These are phyloP conservation scores for Petrocephalus microphthalmus DNA, from an alignment of 2,113 vertebrate species.

Conservation along the genomic window DNA sequence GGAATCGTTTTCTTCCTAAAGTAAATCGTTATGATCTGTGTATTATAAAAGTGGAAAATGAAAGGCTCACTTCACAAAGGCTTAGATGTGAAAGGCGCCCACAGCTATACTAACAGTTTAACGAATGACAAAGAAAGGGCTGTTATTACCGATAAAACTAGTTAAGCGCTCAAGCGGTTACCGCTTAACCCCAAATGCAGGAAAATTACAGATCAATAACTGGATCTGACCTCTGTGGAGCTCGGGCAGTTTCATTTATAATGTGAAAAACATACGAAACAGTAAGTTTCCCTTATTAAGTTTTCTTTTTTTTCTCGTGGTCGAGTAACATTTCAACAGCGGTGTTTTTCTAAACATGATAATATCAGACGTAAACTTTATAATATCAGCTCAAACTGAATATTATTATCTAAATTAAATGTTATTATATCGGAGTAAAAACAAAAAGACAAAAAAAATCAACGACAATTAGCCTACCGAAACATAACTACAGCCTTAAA, in stretches of 20 bases:
- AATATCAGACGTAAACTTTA: background rate
- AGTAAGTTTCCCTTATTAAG: background rate
- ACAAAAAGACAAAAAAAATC: background rate
- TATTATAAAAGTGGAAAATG: background rate
- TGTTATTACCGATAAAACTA: background rate
- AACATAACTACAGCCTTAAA: background rate
- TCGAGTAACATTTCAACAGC: background rate
- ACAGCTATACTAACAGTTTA: constrained; percentile 5
- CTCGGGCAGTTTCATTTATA: background rate
- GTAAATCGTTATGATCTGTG: background rate
- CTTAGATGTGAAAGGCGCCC: constrained; percentile 2
- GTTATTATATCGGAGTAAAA: background rate
- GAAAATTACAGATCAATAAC: constrained; percentile 4
- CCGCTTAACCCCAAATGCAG: background rate
- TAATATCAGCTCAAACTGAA: background rate
- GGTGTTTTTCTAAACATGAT: background rate
- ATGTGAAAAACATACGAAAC: background rate
- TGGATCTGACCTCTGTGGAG: background rate
- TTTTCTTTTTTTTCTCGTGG: background rate
- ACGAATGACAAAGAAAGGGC: background rate
- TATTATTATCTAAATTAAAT: background rate
- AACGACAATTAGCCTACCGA: background rate
- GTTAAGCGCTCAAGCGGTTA: background rate
- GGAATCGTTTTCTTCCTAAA: background rate
- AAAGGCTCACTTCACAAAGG: background rate